Evolutionary conservation across 2,888 invertebrate genomes (phyloP), one percentile per base, ranked within the genome.

Genomic region (Danaus chrysippus): DNA sequence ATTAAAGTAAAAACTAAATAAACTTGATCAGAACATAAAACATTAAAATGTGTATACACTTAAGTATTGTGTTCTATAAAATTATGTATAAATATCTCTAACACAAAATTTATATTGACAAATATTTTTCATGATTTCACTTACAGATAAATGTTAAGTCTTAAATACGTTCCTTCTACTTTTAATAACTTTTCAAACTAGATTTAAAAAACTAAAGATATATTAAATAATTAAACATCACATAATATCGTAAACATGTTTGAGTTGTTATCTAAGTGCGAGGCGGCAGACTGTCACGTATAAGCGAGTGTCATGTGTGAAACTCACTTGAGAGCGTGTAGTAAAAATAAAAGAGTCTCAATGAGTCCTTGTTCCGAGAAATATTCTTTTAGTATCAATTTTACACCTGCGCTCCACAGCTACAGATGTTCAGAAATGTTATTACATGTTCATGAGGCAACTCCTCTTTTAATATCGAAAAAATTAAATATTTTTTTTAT

Each of bases 331-430:
- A 60, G 43, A 77, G 65, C 65, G 67, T 70, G 68, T 69, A 68
- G 65, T 69, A 65, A 68, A 66, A 70, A 68, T 70, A 68, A 69
- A 73, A 74, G 65, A 56, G 41, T 46, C 46, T 54, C 52, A 65
- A 56, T 58, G 63, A 56, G 61, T 61, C 63, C 54, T 62, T 65
- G 63, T 62, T 66, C 57, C 23, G 54, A 57, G 61, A 57, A 61
- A 54, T 44, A 54, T 59, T 62, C 54, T 63, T 58, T 59, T 57
- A 63, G 54, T 63, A 63, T 61, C 62, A 60, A 61, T 63, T 61
- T 56, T 54, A 63, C 61, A 66, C 63, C 58, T 59, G 63, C 41
- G 58, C 23, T 44, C 54, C 49, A n/a, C 12, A 34, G 42, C 56
- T 49, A 55, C 57, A 58, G 54, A 46, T 57, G 63, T 55, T 58